Evolutionary conservation across 1,140 invertebrate genomes (phyloP), one percentile per base, ranked within the genome.

Genomic region (Adoxophyes honmai): DNA sequence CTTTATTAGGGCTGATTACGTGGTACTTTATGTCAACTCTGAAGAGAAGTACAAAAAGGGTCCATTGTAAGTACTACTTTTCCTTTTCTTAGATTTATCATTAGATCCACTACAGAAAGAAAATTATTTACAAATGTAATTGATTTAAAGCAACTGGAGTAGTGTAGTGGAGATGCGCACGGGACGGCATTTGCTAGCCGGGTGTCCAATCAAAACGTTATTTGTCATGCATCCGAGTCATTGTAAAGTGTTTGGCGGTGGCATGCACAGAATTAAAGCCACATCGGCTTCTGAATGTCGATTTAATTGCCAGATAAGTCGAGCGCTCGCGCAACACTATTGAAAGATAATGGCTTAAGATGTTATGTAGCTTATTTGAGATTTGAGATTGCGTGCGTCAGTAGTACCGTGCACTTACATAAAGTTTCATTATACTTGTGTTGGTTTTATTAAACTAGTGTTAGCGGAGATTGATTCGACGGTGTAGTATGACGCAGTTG

Each of bases 251-350:
- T 79, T 80, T 81, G 73, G 73, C 70, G 70, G 62, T 76, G 75
- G 78, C 70, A 68, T 68, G 75, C 72, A 70, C 77, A 68, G 73
- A 78, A 81, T 83, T 78, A 81, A 86, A 83, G 70, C 72, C 77
- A 70, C 72, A 77, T 78, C 68, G 77, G 78, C 83, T 85, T 85
- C 85, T 84, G 85, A 86, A 88, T 86, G 85, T 85, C 76, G 85
- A 86, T 88, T 88, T 88, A 86, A 88, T 88, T 86, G 83, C 77
- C 68, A 74, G 85, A 88, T 88, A 88, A 86, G 73, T 77, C 76
- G 66, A 51, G 54, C 66, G 66, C 68, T 64, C 65, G 71, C 73
- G 78, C 78, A 78, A 75, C 73, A 70, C 75, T 70, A 86, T 86
- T 81, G 70, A 80, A 83, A 83, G 78, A 86, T 86, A 83, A 83